Evolutionary conservation across 2,113 vertebrate genomes (phyloP).

Genomic region (Apaloderma vittatum): DNA sequence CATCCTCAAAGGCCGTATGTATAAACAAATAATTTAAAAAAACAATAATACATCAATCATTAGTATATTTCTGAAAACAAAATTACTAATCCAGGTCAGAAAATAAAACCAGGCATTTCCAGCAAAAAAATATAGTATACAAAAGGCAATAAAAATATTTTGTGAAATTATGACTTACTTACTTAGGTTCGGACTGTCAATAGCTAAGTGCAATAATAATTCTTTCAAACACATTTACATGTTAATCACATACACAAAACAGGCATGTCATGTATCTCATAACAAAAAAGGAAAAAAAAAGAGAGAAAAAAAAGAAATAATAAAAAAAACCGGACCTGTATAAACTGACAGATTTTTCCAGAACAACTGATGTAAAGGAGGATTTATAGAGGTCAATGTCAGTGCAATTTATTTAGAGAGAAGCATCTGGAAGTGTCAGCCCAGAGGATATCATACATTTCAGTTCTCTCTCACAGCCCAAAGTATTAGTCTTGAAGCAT

Average conservation of each 20-base stretch:
- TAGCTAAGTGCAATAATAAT: background rate
- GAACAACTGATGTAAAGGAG: background rate
- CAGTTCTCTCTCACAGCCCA: background rate
- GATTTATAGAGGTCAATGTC: conserved; percentile 13
- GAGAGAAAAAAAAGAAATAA: no score
- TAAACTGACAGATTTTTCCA: background rate
- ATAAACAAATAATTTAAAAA: background rate
- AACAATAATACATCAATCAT: background rate
- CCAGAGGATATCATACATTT: background rate
- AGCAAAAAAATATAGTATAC: background rate
- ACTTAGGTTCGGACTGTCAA: background rate
- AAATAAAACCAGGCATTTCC: background rate
- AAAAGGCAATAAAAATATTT: background rate
- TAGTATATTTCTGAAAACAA: background rate
- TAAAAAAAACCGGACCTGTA: background rate
- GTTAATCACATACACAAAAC: background rate
- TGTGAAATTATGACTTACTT: background rate
- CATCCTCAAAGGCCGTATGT: background rate
- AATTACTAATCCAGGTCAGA: background rate
- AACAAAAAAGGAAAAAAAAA: background rate
- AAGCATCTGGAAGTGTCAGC: background rate
- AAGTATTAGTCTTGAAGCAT: background rate
- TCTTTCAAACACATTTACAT: background rate
- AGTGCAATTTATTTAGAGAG: background rate
- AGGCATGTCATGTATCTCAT: background rate